These are phyloP conservation scores for Neotragus moschatus DNA, from an alignment of 2,113 vertebrate species.

Conservation along the genomic window DNA sequence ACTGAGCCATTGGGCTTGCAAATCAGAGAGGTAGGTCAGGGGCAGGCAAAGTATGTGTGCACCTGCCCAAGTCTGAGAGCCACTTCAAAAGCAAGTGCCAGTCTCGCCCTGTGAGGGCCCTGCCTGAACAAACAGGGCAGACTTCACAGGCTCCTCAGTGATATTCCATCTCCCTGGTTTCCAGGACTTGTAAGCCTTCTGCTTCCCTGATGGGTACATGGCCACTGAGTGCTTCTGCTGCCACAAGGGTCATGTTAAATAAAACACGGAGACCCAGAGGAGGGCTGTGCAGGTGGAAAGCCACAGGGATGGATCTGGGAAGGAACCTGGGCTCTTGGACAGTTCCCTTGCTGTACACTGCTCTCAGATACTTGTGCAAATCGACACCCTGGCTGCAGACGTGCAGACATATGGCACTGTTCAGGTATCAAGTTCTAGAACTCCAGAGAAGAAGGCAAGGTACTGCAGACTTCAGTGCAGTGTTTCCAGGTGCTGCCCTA, in stretches of 20 bases:
- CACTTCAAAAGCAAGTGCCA: neutral
- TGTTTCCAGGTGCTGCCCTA: neutral
- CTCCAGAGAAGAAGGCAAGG: no score
- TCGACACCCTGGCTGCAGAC: neutral
- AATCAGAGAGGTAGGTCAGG: neutral
- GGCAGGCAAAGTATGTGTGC: neutral
- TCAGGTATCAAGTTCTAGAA: neutral
- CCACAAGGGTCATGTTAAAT: neutral
- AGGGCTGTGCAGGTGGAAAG: no score
- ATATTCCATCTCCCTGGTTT: no score
- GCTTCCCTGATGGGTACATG: neutral
- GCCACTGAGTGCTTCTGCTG: neutral
- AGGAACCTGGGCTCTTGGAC: fast-evolving
- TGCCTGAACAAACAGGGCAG: neutral
- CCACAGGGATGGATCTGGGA: neutral
- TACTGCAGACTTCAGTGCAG: neutral
- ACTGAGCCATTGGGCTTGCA: no score
- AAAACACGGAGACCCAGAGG: neutral
- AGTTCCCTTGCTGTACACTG: neutral
- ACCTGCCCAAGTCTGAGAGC: neutral
- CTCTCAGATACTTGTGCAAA: neutral
- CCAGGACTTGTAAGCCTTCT: neutral
- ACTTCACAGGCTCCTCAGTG: neutral
- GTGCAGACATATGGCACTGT: neutral
- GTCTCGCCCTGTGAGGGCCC: neutral